Evolutionary conservation across 2,888 invertebrate genomes (phyloP), one percentile per base, ranked within the genome.

Genomic region (Trachelus iudaicus): DNA sequence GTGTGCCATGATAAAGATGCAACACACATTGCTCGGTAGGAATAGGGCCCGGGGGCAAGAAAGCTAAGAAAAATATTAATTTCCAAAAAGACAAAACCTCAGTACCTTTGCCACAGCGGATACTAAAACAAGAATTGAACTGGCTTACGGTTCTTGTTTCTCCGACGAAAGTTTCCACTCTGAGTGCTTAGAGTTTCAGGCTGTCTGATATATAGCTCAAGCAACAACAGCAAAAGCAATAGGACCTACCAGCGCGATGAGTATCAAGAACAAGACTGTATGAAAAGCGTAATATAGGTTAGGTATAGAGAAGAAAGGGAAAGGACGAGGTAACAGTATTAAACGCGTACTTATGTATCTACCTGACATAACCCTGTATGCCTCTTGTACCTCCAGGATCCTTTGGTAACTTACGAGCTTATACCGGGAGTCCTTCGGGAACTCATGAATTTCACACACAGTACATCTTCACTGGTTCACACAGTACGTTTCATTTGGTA

Each of bases 391-490:
- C 31, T 71, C 30, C 12, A 34, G 6, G 12, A 34, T 34, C 71
- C 71, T 71, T 33, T 71, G 71, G 33, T n/a, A 71, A n/a, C 71
- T 71, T 30, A 34, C 31, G 34, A 31, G 71, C 71, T 23, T 6
- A 56, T 9, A 11, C 76, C 79, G 74, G 79, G 73, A 71, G 71
- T 79, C 56, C 68, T 80, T 56, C 78, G 78, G 78, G 78, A 85
- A 76, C 85, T 86, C 86, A 86, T 86, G 86, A 86, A 86, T 85
- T 86, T 86, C 84, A 84, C 82, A 85, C 84, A 83, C 81, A 81
- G 81, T 79, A 79, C 73, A 76, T 68, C 74, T 73, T 73, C 79
- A 71, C 71, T 9, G 9, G 23, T 23, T 56, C 6, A 23, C 15
- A 56, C 1, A 56, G 4, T 23, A 23, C 1, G 1, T 56, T 9